A percentile compares a stretch with the other conserved stretches of the same genome.
Conservation (phyloP, 2,888 invertebrate species). For the Drosophila bunnanda region DNA sequence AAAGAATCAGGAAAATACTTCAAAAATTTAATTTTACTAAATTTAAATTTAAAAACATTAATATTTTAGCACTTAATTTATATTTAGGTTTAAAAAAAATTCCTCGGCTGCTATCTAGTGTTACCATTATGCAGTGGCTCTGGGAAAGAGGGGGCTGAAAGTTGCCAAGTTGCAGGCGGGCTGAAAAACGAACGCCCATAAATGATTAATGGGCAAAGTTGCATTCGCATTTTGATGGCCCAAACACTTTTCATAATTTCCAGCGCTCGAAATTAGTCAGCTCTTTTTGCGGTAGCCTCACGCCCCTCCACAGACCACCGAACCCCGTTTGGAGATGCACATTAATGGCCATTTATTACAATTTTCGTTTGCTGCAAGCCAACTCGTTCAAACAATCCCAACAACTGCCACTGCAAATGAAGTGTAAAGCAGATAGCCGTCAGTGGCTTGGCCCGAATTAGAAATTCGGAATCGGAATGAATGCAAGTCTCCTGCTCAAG, state of each 20-base stretch:
- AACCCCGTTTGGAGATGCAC: slow-evolving; percentile 38
- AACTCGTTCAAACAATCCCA: slow-evolving; percentile 46
- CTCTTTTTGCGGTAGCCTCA: slow-evolving; percentile 21
- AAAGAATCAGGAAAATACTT: too few relatives aligned
- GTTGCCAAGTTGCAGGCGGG: slow-evolving; percentile 43
- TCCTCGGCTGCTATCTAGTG: slow-evolving; percentile 10
- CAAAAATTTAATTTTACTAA: background rate
- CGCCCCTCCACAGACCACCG: background rate
- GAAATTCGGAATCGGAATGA: slow-evolving; percentile 10
- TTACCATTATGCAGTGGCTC: slow-evolving; percentile 58
- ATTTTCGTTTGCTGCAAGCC: slow-evolving; percentile 53
- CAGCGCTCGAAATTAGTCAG: slow-evolving; percentile 67
- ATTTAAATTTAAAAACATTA: background rate
- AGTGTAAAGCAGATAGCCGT: slow-evolving; percentile 69
- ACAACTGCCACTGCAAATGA: slow-evolving; percentile 69
- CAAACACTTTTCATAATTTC: slow-evolving; percentile 66
- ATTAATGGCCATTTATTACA: slow-evolving; percentile 68
- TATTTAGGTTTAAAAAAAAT: background rate
- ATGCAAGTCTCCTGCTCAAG: slow-evolving; percentile 46
- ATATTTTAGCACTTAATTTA: background rate
- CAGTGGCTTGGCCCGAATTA: slow-evolving; percentile 10
- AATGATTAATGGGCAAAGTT: slow-evolving; percentile 80
- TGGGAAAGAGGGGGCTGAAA: slow-evolving; percentile 19
- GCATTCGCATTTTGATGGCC: slow-evolving; percentile 54
- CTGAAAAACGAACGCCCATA: slow-evolving; percentile 64